Evolutionary conservation across 1,140 invertebrate genomes (phyloP).

Genomic region (Chionoecetes opilio): DNA sequence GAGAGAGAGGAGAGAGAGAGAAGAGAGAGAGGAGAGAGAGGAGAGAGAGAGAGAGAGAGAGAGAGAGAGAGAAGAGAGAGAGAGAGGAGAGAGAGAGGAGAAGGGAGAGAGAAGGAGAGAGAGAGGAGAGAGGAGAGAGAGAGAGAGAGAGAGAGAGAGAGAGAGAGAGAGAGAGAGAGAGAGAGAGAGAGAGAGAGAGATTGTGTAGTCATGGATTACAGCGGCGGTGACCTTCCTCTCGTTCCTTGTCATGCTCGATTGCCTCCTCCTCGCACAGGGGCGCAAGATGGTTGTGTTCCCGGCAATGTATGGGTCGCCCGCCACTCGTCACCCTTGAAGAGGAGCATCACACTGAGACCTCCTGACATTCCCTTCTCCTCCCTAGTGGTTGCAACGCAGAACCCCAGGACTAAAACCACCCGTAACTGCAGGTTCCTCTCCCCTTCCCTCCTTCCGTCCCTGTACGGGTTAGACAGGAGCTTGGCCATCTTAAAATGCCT

Average conservation of each 20-base stretch:
- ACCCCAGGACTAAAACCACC: background rate
- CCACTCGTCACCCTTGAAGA: background rate
- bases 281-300: background rate
- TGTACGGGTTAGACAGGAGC: background rate
- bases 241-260: background rate
- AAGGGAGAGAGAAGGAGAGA: background rate
- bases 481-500: background rate
- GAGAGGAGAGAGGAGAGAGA: background rate
- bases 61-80: slow-evolving; percentile 1
- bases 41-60: background rate
- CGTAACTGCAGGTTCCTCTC: background rate
- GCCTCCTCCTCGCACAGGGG: background rate
- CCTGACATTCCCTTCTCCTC: background rate
- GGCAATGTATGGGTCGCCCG: background rate
- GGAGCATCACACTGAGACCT: background rate
- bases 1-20: too few relatives aligned
- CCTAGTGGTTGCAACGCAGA: background rate
- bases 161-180: slow-evolving; percentile 20
- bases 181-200: background rate
- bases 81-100: slow-evolving; percentile 86
- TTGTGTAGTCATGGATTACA: background rate
- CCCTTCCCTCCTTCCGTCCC: too few relatives aligned
- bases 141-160: slow-evolving; percentile 29
- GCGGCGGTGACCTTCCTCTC: background rate
- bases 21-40: too few relatives aligned